A percentile compares a stretch with the other conserved stretches of the same genome.
phyloP scores from a whole-genome alignment of 2,888 invertebrate genomes.

The Trissolcus japonicus region DNA sequence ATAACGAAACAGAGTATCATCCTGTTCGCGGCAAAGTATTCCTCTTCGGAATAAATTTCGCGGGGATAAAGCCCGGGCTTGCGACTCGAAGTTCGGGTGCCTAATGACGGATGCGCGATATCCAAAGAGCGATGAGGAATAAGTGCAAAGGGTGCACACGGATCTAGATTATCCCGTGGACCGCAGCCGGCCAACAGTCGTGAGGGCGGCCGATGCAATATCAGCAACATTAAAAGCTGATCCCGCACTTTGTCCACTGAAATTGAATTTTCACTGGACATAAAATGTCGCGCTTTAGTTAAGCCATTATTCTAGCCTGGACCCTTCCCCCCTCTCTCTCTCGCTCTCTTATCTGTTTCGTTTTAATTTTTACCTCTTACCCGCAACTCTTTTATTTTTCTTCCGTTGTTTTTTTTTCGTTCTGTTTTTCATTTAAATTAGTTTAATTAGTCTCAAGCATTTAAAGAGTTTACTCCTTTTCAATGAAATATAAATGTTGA shows the following conservation, averaged over 20 bases:
- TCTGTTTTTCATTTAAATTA: too few relatives aligned
- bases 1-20: slow-evolving; percentile 43
- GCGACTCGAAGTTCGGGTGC: background rate
- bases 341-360: slow-evolving; percentile 37
- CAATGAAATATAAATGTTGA: background rate
- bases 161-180: slow-evolving; percentile 40
- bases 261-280: slow-evolving; percentile 66
- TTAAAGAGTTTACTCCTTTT: too few relatives aligned
- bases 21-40: slow-evolving; percentile 21
- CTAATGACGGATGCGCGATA: slow-evolving; percentile 41
- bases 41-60: slow-evolving; percentile 43
- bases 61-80: slow-evolving; percentile 2
- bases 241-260: slow-evolving; percentile 65
- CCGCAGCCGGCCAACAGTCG: slow-evolving; percentile 36
- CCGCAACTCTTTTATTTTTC: background rate
- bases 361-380: slow-evolving; percentile 33
- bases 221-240: slow-evolving; percentile 67
- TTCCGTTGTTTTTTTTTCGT: slow-evolving; percentile 4
- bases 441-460: too few relatives aligned
- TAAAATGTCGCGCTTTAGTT: slow-evolving; percentile 66
- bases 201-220: slow-evolving; percentile 56
- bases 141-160: slow-evolving; percentile 37
- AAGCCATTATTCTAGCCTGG: slow-evolving; percentile 61
- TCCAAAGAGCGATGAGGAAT: slow-evolving; percentile 22
- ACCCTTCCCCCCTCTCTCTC: background rate